Base-by-base conservation (phyloP, 1,140 invertebrate species). In the Stratiolaelaps scimitus region DNA sequence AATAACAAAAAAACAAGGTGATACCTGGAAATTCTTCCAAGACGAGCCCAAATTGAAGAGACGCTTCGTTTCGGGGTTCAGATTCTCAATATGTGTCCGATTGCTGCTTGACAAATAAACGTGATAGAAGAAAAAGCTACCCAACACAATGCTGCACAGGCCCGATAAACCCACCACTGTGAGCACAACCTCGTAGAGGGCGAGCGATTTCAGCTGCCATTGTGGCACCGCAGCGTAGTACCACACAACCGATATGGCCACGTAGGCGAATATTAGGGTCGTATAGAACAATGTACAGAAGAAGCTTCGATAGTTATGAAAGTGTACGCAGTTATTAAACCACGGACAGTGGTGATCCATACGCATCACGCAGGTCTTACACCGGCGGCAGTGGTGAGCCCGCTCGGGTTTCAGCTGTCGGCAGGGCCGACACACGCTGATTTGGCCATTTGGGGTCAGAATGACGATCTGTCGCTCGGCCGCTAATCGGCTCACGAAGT, bases 301-400 rank as follows among this genome's bases (percentile, higher is more conserved):
- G 67, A 74, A 74, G 46, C 66, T 71, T 65, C 74, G 74, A 70
- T 74, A 75, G 65, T 74, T 73, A 28, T 43, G 17, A 30, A 68
- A 70, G 45, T 71, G 68, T 43, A 74, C 69, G 66, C 73, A 74
- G 15, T 70, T 72, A 65, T 72, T 74, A 64, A 75, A 69, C 71
- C 72, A 74, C 17, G 73, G 72, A 71, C 72, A 73, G 46, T 73
- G 72, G 66, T 73, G 72, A 68, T 73, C 72, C 69, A 72, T 73
- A 64, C 65, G 68, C 7, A 72, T 65, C 60, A 73, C 67, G 66
- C 73, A 74, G 40, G 66, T 67, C 1, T 68, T 68, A 65, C 74
- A 74, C 15, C 71, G 66, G n/a, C 67, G 67, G 66, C 73, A 74
- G 67, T 74, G 73, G 28, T 74, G 74, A 13, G 68, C 23, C n/a